These are phyloP conservation scores for Shargacucullia verbasci DNA, from an alignment of 2,888 invertebrate genomes.

Conservation along the genomic window DNA sequence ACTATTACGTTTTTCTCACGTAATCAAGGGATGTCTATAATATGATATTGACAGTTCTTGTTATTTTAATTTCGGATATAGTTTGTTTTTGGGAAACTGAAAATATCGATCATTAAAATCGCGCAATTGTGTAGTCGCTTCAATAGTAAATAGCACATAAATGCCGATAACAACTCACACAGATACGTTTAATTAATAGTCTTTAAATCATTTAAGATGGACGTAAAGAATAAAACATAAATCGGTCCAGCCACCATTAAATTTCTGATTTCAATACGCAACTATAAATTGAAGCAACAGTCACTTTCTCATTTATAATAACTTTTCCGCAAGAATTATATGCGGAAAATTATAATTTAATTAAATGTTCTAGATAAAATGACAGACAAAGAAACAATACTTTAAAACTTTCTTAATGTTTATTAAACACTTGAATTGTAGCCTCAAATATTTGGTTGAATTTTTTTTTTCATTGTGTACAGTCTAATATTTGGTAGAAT, in stretches of 20 bases:
- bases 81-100: too few species aligned
- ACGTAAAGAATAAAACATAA: conserved; percentile 10
- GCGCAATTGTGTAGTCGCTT: background rate
- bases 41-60: too few species aligned
- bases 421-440: too few species aligned
- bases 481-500: too few species aligned
- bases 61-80: too few species aligned
- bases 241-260: conserved; percentile 3
- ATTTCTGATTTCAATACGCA: conserved; percentile 9
- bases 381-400: conserved; percentile 5
- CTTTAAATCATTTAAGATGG: conserved; percentile 11
- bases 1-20: too few species aligned
- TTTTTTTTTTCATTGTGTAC: too few species aligned
- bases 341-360: conserved; percentile 25
- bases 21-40: too few species aligned
- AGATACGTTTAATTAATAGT: conserved; percentile 8
- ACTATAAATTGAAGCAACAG: conserved; percentile 6
- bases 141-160: conserved; percentile 2
- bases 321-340: conserved; percentile 16
- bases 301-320: conserved; percentile 27
- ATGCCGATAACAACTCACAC: conserved; percentile 2
- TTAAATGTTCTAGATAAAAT: conserved; percentile 4
- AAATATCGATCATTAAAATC: background rate
- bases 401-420: conserved; percentile 15
- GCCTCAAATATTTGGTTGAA: too few species aligned